Percentiles rank a stretch among this genome's conserved stretches.
Evolutionary conservation across 2,797 vertebrate genomes (phyloP).

Genomic region (Enteromius anoplus): DNA sequence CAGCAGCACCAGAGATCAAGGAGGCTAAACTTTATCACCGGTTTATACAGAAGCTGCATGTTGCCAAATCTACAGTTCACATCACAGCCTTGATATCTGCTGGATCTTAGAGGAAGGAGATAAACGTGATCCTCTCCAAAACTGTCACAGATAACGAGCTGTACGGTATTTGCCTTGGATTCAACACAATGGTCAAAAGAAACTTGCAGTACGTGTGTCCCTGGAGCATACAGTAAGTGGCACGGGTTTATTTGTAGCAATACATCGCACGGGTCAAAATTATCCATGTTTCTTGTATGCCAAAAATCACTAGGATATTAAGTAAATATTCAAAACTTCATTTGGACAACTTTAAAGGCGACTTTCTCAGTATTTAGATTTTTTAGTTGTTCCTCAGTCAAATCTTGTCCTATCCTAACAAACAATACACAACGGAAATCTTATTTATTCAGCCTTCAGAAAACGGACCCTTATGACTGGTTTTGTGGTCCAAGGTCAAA

Average conservation of each 20-base stretch:
- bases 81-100: conserved; percentile 44
- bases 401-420: too few species aligned
- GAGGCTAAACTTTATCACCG: conserved; percentile 8
- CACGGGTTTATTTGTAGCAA: too few species aligned
- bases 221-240: too few species aligned
- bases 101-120: conserved; percentile 29
- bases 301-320: too few species aligned
- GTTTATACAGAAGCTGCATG: conserved; percentile 46
- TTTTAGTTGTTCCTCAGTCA: too few species aligned
- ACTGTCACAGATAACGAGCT: background rate
- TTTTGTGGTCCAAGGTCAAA: background rate
- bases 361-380: too few species aligned
- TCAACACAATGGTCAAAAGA: background rate
- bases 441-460: too few species aligned
- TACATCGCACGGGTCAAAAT: too few species aligned
- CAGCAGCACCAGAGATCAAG: conserved; percentile 28
- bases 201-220: background rate
- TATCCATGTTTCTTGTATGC: background rate
- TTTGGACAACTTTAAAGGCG: too few species aligned
- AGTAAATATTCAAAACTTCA: too few species aligned
- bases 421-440: too few species aligned
- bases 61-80: conserved; percentile 45
- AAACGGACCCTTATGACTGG: background rate
- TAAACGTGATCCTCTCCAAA: conserved; percentile 22
- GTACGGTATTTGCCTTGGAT: background rate